These are phyloP conservation scores for Metalampra italica DNA, from an alignment of 2,888 invertebrate species.

Conservation along the genomic window DNA sequence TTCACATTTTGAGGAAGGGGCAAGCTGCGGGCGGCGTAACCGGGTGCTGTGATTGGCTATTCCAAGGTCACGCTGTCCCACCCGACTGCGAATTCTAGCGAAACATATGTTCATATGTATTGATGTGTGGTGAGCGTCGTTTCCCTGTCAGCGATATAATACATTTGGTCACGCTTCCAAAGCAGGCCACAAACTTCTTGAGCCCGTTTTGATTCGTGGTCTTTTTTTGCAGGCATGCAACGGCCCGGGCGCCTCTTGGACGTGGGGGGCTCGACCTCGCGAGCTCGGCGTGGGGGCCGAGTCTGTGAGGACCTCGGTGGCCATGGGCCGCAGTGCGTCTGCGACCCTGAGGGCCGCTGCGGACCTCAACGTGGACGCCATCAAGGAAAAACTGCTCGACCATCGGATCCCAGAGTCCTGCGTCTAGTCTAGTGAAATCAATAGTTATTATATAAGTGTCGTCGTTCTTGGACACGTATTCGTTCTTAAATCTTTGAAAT, in stretches of 20 bases:
- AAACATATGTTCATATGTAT: too few relatives aligned
- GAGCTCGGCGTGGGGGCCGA: constrained; percentile 42
- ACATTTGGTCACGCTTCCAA: too few relatives aligned
- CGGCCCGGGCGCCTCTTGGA: constrained; percentile 74
- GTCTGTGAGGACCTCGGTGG: constrained; percentile 22
- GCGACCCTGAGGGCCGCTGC: constrained; percentile 65
- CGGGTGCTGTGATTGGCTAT: too few relatives aligned
- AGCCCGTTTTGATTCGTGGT: too few relatives aligned
- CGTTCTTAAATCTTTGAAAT: too few relatives aligned
- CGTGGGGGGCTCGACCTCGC: constrained; percentile 71
- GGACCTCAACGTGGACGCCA: constrained; percentile 88
- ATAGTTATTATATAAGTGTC: constrained; percentile 2
- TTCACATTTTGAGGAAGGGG: too few relatives aligned
- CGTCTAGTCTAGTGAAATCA: constrained; percentile 77
- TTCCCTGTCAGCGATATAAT: too few relatives aligned
- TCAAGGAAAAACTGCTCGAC: constrained; percentile 92
- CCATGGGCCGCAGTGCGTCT: constrained; percentile 66
- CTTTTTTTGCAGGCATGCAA: constrained; percentile 62
- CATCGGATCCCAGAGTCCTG: constrained; percentile 93
- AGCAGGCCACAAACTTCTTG: too few relatives aligned
- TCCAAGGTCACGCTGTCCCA: too few relatives aligned
- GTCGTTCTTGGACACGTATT: background rate
- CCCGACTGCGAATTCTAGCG: too few relatives aligned
- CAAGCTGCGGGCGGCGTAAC: too few relatives aligned
- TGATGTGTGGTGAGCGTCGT: too few relatives aligned